phyloP scores from a whole-genome alignment of 2,888 invertebrate species.

The Sisyra nigra region DNA sequence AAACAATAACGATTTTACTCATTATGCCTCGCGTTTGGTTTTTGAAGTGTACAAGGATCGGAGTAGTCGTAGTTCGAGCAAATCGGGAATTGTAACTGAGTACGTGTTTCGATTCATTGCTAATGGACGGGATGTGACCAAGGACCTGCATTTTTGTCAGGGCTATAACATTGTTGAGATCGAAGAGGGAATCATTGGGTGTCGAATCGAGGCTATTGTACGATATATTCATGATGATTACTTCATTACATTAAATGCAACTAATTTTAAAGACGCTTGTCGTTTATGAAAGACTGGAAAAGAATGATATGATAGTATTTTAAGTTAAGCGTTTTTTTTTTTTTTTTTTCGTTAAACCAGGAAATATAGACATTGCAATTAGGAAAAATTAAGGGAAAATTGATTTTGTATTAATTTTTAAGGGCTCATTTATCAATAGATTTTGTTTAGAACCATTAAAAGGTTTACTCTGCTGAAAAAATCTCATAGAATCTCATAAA shows the following conservation, averaged over 20 bases:
- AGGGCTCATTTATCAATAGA: too few relatives aligned
- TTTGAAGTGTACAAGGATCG: conserved; percentile 75
- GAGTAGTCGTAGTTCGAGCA: conserved; percentile 23
- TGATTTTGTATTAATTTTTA: too few relatives aligned
- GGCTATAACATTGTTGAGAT: conserved; percentile 35
- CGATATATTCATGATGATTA: conserved; percentile 79
- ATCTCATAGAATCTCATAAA: too few relatives aligned
- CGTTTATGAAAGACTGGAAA: conserved; percentile 6
- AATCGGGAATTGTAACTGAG: conserved; percentile 36
- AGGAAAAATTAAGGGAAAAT: too few relatives aligned
- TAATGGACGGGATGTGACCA: conserved; percentile 77
- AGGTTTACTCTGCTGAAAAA: too few relatives aligned
- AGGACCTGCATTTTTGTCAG: conserved; percentile 64
- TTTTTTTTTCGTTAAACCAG: not conserved
- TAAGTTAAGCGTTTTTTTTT: not conserved
- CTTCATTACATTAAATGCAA: conserved; percentile 67
- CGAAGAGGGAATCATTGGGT: conserved; percentile 41
- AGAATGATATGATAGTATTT: not conserved
- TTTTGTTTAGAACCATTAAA: too few relatives aligned
- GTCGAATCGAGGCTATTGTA: conserved; percentile 76
- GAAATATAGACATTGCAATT: too few relatives aligned
- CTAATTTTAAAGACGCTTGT: conserved; percentile 78
- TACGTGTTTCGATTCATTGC: conserved; percentile 71
- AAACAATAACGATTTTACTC: conserved; percentile 48
- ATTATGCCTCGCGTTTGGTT: conserved; percentile 74